Conservation (phyloP, 2,888 invertebrate species). For the Drosophila lutescens region DNA sequence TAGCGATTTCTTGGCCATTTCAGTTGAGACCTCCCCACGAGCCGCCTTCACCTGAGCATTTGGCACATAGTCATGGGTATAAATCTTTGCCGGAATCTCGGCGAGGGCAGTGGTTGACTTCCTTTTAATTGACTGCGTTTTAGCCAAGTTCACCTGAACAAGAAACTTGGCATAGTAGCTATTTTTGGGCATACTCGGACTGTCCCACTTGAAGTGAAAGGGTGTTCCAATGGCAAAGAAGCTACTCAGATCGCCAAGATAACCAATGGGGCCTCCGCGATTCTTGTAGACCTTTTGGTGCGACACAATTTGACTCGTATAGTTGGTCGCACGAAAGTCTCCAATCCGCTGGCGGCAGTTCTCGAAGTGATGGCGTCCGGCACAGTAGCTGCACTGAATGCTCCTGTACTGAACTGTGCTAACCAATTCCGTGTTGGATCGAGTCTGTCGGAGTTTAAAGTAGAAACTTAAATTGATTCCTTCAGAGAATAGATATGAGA, state of each 20-base stretch:
- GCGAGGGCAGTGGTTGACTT: conserved; percentile 1
- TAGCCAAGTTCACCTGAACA: conserved; percentile 70
- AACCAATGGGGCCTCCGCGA: conserved; percentile 40
- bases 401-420: conserved; percentile 75
- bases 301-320: conserved; percentile 73
- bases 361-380: conserved; percentile 85
- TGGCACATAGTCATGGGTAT: conserved; percentile 50
- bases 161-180: conserved; percentile 82
- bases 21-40: conserved; percentile 2
- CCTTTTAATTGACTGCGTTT: conserved; percentile 41
- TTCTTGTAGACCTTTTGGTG: conserved; percentile 82
- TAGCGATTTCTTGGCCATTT: background rate
- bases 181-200: conserved; percentile 27
- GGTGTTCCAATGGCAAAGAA: conserved; percentile 70
- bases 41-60: conserved; percentile 61
- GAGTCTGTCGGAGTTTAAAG: conserved; percentile 76
- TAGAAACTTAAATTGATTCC: background rate
- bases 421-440: conserved; percentile 83
- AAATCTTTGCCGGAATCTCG: conserved; percentile 17
- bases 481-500: background rate
- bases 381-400: conserved; percentile 86
- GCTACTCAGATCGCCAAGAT: conserved; percentile 39
- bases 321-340: conserved; percentile 71
- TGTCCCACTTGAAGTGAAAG: conserved; percentile 69
- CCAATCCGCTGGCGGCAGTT: conserved; percentile 80